Conservation (phyloP, 37 sponge, comb jelly and placozoan genomes). For the Dysidea cf. avara region DNA sequence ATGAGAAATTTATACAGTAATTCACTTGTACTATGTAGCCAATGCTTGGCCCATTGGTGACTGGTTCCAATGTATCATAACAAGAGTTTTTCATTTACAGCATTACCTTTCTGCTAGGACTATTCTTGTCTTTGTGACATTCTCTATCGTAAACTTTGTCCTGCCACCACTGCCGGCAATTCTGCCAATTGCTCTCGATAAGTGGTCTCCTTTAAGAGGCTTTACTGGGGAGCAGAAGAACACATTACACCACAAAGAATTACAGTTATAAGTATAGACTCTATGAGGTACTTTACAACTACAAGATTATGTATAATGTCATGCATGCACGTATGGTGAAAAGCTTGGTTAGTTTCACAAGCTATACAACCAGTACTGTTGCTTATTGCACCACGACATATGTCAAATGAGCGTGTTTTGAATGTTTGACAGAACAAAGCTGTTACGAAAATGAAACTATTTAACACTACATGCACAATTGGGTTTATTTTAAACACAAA, state of each 20-base stretch:
- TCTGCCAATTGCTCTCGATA: constrained; percentile 96
- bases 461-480: no score
- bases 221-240: constrained; percentile 61
- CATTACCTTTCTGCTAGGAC: constrained; percentile 97
- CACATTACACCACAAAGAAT: not conserved
- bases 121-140: constrained; percentile 98
- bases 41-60: no score
- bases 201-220: constrained; percentile 95
- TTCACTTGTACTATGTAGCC: no score
- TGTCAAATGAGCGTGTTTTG: not conserved
- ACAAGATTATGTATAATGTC: not conserved
- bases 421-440: no score
- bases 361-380: no score
- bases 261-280: no score
- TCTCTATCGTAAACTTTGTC: constrained; percentile 99
- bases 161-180: constrained; percentile 98
- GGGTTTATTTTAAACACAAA: no score
- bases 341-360: not conserved
- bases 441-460: no score
- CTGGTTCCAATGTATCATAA: no score
- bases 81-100: no score
- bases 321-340: not conserved
- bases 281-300: no score
- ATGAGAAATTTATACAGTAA: no score
- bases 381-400: not conserved